Evolutionary conservation across 1,140 invertebrate genomes (phyloP), one percentile per base, ranked within the genome.

Genomic region (Ceratina australensis): DNA sequence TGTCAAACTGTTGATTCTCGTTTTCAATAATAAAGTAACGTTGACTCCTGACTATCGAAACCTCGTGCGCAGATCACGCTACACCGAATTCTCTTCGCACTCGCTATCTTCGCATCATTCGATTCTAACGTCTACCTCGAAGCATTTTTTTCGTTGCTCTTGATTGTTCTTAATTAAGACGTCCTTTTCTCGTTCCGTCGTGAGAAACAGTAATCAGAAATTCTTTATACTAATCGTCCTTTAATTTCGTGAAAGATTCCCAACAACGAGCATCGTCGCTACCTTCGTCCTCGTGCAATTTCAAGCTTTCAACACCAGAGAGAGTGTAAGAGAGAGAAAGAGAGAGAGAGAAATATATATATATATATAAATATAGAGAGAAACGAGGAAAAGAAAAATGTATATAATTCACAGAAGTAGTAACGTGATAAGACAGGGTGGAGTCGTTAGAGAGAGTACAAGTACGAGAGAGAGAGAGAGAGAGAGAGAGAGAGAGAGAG

Each of bases 201-300:
- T 20, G 8, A n/a, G 26, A 16, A 16, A 56, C 16, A 16, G 16
- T 54, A 24, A 33, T 18, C 24, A 4, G 50, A n/a, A 54, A 7
- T 54, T 24, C 13, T 15, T 16, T 42, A 42, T 69, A 15, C n/a
- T 42, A n/a, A 4, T 16, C 49, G 50, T 42, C 47, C 47, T 20
- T 60, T 42, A 42, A 42, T 42, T 52, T 56, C 47, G 66, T 16
- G 4, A 16, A 72, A 56, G 50, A 54, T 78, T 47, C 61, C 52
- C 81, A n/a, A 52, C 22, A 52, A 76, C 50, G 52, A 80, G 64
- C 72, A 75, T 72, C 81, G 56, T 79, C 54, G 64, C 63, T 65
- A 56, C 64, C 64, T 84, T 71, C 54, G 68, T 83, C 64, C 67
- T 80, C 52, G 81, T 84, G 81, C 82, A 77, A 61, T 54, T 77